phyloP scores from a whole-genome alignment of 2,797 vertebrate genomes.

The Apogon talboti region DNA sequence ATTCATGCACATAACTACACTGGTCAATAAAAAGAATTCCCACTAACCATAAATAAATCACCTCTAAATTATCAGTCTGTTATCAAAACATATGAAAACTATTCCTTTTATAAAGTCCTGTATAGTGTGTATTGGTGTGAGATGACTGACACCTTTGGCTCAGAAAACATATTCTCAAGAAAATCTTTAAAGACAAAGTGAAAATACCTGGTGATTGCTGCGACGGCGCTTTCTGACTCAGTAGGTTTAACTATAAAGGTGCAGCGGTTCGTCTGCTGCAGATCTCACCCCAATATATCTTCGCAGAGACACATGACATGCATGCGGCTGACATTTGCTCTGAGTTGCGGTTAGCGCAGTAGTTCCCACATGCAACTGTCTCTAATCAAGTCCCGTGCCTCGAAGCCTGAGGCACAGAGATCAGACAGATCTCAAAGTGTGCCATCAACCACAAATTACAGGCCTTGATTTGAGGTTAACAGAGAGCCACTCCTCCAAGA shows the following conservation, averaged over 20 bases:
- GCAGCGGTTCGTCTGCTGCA: slow-evolving; percentile 19
- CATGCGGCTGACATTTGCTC: slow-evolving; percentile 73
- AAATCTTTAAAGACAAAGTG: slow-evolving; percentile 52
- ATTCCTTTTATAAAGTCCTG: slow-evolving; percentile 1
- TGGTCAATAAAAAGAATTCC: not conserved
- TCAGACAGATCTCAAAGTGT: slow-evolving; percentile 88
- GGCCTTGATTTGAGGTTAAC: slow-evolving; percentile 89
- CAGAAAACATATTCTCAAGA: slow-evolving; percentile 31
- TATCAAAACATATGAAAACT: slow-evolving; percentile 1
- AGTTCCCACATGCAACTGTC: slow-evolving; percentile 87
- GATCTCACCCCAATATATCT: slow-evolving; percentile 63
- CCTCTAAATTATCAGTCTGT: slow-evolving; percentile 1
- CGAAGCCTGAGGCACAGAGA: slow-evolving; percentile 83
- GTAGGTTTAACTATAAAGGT: slow-evolving; percentile 62
- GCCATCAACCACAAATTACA: slow-evolving; percentile 90
- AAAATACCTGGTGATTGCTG: slow-evolving; percentile 21
- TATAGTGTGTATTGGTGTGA: slow-evolving; percentile 1
- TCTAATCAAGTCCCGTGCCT: slow-evolving; percentile 85
- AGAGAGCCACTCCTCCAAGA: slow-evolving; percentile 85
- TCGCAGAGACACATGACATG: slow-evolving; percentile 69
- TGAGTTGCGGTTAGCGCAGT: slow-evolving; percentile 83
- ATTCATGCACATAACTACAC: no score
- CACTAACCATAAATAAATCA: not conserved
- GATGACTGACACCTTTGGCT: slow-evolving; percentile 27
- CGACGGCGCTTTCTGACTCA: slow-evolving; percentile 42